Evolutionary conservation across 2,113 vertebrate genomes (phyloP), one percentile per base, ranked within the genome.

Genomic region (Brachionichthys hirsutus): DNA sequence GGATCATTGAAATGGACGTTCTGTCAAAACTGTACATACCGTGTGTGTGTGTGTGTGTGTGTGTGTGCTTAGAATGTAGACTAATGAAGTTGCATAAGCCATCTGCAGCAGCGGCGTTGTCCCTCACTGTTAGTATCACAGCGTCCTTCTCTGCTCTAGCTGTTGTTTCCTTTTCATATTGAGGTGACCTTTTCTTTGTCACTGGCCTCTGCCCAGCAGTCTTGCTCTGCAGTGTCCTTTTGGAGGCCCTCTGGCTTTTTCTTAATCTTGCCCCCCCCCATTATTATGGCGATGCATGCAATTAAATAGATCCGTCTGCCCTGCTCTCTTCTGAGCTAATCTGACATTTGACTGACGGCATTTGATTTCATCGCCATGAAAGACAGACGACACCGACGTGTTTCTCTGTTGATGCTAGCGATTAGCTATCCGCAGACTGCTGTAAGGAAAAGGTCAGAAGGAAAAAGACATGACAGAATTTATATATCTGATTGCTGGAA

Each of bases 291-390:
- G 6, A 71, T 79, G 75, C 57, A 56, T 66, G 55, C 67, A 57
- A 56, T 84, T 81, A 63, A 74, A 80, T 84, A 85, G 76, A 80
- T 85, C 85, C 70, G 62, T 77, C 63, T 61, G 60, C 52, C 45
- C 50, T 64, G 70, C 83, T 85, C 78, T 88, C 87, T 79, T 80
- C 75, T 65, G 72, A 77, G 75, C 67, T 67, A 87, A 88, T 85
- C 82, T 90, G 89, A 89, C 87, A 91, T 90, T 89, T 87, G 74
- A 73, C 70, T n/a, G 68, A 78, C 89, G 88, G 85, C 89, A 88
- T 90, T 90, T 89, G 80, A 86, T 71, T 76, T 73, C 56, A 52
- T 77, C 70, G 66, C 82, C 66, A 68, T 78, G 70, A 80, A 82
- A 88, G 86, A 90, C 83, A 83, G 75, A 78, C 20, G 60, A 61